phyloP scores from a whole-genome alignment of 2,797 vertebrate genomes.

The Sylvia borin region DNA sequence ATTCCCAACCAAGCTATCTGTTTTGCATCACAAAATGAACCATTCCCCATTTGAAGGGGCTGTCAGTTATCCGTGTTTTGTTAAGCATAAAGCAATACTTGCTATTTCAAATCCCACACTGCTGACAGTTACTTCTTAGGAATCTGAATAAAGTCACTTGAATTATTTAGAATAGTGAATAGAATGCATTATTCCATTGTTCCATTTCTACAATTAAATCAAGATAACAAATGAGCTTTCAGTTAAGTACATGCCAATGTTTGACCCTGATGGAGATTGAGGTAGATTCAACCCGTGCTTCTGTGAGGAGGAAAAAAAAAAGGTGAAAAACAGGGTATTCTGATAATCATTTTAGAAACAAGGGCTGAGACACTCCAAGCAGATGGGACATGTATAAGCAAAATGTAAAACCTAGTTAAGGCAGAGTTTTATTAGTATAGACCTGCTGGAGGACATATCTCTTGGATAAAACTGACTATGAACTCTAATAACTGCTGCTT shows the following conservation, averaged over 20 bases:
- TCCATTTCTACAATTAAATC: constrained; percentile 37
- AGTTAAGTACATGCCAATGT: background rate
- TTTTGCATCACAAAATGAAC: constrained; percentile 58
- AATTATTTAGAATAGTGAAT: constrained; percentile 27
- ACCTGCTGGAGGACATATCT: background rate
- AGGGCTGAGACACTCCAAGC: background rate
- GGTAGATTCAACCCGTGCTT: background rate
- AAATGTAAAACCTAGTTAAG: background rate
- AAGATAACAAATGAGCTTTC: constrained; percentile 13
- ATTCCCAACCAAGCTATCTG: constrained; percentile 41
- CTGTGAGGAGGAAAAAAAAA: background rate
- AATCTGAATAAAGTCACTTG: constrained; percentile 46
- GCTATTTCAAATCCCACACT: constrained; percentile 40
- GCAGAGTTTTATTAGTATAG: background rate
- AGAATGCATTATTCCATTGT: constrained; percentile 15
- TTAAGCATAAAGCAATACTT: constrained; percentile 48
- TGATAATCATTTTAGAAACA: background rate
- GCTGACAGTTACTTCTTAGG: constrained; percentile 13
- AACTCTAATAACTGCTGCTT: background rate
- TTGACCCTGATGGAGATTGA: background rate
- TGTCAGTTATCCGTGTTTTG: constrained; percentile 61
- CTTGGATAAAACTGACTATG: background rate
- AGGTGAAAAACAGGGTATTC: background rate
- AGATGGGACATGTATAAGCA: background rate
- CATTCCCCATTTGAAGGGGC: constrained; percentile 3